These are phyloP conservation scores for Orbicella faveolata DNA, from an alignment of 64 coral and sea anemone species.

Conservation along the genomic window DNA sequence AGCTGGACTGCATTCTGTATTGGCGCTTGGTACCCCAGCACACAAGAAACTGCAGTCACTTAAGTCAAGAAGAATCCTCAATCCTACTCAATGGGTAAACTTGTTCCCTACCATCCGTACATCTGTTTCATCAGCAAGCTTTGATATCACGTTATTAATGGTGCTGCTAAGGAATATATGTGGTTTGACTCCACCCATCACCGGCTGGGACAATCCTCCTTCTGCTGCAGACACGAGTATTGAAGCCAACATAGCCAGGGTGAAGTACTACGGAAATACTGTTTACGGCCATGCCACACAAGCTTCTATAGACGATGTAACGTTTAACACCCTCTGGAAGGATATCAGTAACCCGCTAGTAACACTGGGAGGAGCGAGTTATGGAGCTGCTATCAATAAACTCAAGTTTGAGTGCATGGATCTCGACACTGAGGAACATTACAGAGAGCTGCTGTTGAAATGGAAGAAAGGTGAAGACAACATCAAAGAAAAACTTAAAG, in stretches of 20 bases:
- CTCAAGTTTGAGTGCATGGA: constrained; percentile 6
- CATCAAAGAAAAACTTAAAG: neutral
- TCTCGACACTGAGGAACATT: neutral
- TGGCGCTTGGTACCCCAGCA: neutral
- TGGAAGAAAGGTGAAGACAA: neutral
- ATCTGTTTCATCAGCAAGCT: neutral
- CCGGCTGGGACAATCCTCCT: neutral
- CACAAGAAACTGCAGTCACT: neutral
- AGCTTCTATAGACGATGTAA: constrained; percentile 9
- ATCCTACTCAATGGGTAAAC: neutral
- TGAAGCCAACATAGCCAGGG: too few relatives aligned
- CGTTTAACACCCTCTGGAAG: neutral
- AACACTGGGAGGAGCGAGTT: neutral
- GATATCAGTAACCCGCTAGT: neutral
- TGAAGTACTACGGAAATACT: neutral
- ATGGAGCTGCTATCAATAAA: neutral
- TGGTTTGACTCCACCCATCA: neutral
- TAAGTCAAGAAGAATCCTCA: neutral
- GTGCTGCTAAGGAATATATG: neutral
- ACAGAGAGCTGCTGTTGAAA: neutral
- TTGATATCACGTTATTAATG: neutral
- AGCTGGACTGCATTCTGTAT: neutral
- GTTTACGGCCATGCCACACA: neutral
- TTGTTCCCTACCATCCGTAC: neutral
- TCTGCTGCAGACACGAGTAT: too few relatives aligned